Evolutionary conservation across 2,113 vertebrate species (phyloP), one percentile per base, ranked within the genome.

Genomic region (Gymnarchus niloticus): DNA sequence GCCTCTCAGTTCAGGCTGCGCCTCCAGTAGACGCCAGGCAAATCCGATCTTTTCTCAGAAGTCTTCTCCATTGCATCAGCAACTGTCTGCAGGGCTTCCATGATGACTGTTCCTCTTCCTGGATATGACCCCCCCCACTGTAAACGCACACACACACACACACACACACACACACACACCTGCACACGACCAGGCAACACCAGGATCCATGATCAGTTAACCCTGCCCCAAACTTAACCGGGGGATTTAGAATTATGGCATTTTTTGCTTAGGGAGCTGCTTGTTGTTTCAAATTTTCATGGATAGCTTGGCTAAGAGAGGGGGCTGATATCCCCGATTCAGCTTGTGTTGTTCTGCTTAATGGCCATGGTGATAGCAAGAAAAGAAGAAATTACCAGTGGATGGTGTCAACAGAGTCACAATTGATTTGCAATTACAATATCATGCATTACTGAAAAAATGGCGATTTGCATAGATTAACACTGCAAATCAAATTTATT

Each of bases 241-340:
- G 88, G 87, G 49, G 77, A 21, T 89, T 88, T 88, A 56, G 80
- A 25, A 82, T 88, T 89, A 87, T 87, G 85, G 87, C 85, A 52
- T 19, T 54, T 33, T 87, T 83, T 83, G 88, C 76, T 78, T 83
- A 87, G 78, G 61, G 48, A 61, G 23, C 49, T 48, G 6, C 3
- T 57, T 83, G 56, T 56, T 84, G 85, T 86, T 85, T 19, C 41
- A 78, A 83, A 84, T 88, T 87, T 87, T 81, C 86, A 84, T 73
- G 57, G 51, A 84, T 46, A 61, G 41, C 87, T 78, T 86, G 84
- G 87, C 48, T 48, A 69, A 41, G 87, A 83, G 54, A 86, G 80
- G 3, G 25, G 65, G 80, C 41, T 80, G 14, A 52, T 52, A 86
- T 23, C 23, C 76, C 44, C 8, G 1, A 41, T 48, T 48, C 76